Evolutionary conservation across 37 sponge, comb jelly and placozoan genomes (phyloP).

Genomic region (Beroe ovata): DNA sequence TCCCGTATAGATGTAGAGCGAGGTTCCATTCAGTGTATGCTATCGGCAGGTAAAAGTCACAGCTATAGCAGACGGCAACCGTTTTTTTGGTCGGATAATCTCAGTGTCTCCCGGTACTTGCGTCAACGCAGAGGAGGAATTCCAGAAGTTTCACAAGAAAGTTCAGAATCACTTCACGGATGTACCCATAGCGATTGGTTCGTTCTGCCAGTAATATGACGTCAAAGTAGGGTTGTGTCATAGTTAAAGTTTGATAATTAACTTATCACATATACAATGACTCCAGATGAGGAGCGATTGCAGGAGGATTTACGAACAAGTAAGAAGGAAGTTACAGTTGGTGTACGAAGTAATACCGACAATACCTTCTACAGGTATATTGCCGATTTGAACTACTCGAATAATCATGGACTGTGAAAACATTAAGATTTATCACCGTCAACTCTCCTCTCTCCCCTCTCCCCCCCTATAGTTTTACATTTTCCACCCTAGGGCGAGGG

Average conservation of each 20-base stretch:
- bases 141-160: slow-evolving; percentile 4
- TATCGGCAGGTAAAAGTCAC: slow-evolving; percentile 42
- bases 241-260: too few relatives aligned
- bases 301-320: background rate
- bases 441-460: too few relatives aligned
- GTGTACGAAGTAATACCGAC: background rate
- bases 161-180: slow-evolving; percentile 9
- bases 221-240: too few relatives aligned
- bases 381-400: background rate
- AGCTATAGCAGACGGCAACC: slow-evolving; percentile 44
- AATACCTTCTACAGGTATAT: background rate
- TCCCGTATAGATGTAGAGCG: too few relatives aligned
- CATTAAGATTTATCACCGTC: too few relatives aligned
- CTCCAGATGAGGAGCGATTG: slow-evolving; percentile 14
- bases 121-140: slow-evolving; percentile 50
- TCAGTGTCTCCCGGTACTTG: background rate
- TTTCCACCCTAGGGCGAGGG: background rate
- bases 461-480: too few relatives aligned
- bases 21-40: background rate
- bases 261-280: too few relatives aligned
- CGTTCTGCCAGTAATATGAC: too few relatives aligned
- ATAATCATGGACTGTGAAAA: too few relatives aligned
- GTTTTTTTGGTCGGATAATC: slow-evolving; percentile 35
- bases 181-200: background rate
- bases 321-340: background rate